phyloP scores from a whole-genome alignment of 2,113 vertebrate species.

The Rhinoptilus africanus region DNA sequence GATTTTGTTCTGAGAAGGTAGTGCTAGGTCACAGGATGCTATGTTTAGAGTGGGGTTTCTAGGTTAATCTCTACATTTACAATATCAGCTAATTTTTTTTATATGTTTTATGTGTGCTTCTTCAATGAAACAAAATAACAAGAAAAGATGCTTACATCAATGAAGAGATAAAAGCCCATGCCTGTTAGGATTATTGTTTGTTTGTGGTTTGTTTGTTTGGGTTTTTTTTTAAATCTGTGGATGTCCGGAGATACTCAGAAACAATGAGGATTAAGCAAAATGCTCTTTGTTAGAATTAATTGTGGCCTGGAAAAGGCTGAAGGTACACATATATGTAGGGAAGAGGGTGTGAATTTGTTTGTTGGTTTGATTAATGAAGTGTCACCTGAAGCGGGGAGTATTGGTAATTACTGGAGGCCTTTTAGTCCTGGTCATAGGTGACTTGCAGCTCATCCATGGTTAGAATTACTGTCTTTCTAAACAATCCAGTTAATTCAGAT shows the following conservation, averaged over 20 bases:
- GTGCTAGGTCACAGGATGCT: not conserved
- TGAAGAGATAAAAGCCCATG: not conserved
- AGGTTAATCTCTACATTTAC: constrained; percentile 5
- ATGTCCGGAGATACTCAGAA: not conserved
- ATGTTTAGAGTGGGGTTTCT: constrained; percentile 28
- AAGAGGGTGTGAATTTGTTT: not conserved
- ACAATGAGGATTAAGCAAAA: not conserved
- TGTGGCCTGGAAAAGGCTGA: not conserved
- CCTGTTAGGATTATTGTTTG: not conserved
- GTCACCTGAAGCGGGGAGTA: not conserved
- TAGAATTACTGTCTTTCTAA: not conserved
- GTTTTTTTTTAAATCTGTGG: not conserved
- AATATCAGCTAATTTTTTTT: not conserved
- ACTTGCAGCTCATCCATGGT: not conserved
- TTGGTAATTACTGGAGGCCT: not conserved
- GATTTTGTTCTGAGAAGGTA: constrained; percentile 20
- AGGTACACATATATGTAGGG: not conserved
- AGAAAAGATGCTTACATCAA: not conserved
- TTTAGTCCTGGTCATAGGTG: not conserved
- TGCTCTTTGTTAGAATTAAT: not conserved
- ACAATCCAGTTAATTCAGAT: not conserved
- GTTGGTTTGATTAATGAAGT: not conserved
- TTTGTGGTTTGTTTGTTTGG: no score
- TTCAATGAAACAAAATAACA: not conserved
- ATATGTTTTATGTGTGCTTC: not conserved